A percentile compares a stretch with the other conserved stretches of the same genome.
Conservation (phyloP, 2,113 vertebrate genomes). For the Prochilodus magdalenae region DNA sequence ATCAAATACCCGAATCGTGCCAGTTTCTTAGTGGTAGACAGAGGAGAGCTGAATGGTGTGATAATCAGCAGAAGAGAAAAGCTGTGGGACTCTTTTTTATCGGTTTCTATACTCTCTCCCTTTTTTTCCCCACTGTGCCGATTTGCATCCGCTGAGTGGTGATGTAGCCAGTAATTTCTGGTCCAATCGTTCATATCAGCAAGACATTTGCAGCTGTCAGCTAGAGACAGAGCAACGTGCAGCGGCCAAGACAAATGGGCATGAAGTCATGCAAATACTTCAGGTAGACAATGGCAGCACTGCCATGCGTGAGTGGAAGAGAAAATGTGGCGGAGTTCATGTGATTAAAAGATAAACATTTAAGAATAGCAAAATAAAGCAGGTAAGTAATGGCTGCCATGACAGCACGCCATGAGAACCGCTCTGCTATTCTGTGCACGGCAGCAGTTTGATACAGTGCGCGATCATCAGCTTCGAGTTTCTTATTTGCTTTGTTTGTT, state of each 20-base stretch:
- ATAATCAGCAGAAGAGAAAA: constrained; percentile 62
- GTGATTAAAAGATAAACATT: constrained; percentile 14
- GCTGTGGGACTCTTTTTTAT: background rate
- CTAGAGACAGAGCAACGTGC: constrained; percentile 58
- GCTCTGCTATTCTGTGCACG: constrained; percentile 1
- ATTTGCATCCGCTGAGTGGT: constrained; percentile 62
- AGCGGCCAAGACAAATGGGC: constrained; percentile 51
- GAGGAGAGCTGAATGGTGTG: constrained; percentile 60
- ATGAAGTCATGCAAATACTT: constrained; percentile 68
- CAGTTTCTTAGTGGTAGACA: constrained; percentile 60
- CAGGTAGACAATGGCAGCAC: constrained; percentile 58
- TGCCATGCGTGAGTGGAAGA: constrained; percentile 51
- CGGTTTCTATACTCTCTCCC: constrained; percentile 49
- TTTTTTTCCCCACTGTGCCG: constrained; percentile 62
- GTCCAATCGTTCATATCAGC: constrained; percentile 70
- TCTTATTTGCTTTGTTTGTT: constrained; percentile 29
- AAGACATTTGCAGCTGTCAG: constrained; percentile 64
- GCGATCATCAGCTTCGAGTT: constrained; percentile 17
- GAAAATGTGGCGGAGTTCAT: constrained; percentile 18
- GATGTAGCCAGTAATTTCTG: constrained; percentile 64
- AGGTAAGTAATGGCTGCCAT: background rate
- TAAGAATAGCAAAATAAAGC: background rate
- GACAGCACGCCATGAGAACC: background rate
- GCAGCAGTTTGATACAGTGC: constrained; percentile 10
- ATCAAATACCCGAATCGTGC: constrained; percentile 31